Evolutionary conservation across 2,888 invertebrate species (phyloP), one percentile per base, ranked within the genome.

Genomic region (Thelaira solivaga): DNA sequence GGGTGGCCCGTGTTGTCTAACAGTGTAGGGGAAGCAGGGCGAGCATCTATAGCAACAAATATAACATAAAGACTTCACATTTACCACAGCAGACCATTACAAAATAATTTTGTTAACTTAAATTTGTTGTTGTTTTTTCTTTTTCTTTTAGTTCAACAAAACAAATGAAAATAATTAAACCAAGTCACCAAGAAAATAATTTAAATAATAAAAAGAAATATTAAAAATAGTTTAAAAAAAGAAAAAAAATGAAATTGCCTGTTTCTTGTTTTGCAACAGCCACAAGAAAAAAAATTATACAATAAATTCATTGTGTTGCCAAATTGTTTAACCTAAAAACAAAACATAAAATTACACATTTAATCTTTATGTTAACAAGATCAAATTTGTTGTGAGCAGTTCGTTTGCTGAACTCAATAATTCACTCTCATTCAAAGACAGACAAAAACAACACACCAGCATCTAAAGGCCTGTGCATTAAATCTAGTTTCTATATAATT

Each of bases 41-140:
- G 95, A 95, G 95, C 95, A 95, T 95, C 95, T 95, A 88, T 88
- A 95, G 95, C 95, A 95, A 95, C 95, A 95, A 94, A 95, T 94
- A 95, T 94, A 95, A 95, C 93, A 93, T 89, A 89, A 89, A 89
- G 89, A 89, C 89, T 89, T 88, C 86, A 89, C 89, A 89, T 89
- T 89, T 89, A 89, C 89, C 89, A 89, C 89, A 89, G 89, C 89
- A 89, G 89, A 89, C 89, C 89, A 88, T 87, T 87, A 86, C 87
- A 87, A 87, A 88, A 86, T 81, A 83, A 81, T 73, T 76, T 77
- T 80, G 68, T 74, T 78, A 65, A 77, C 69, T 59, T 69, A 65
- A 69, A 59, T 53, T 73, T 69, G 36, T 29, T 62, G 51, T 51
- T 51, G 11, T 65, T 62, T 20, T 36, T 47, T 62, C 34, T 47